Base-by-base conservation (phyloP, 2,797 vertebrate species). In the Gallinago solitaria region DNA sequence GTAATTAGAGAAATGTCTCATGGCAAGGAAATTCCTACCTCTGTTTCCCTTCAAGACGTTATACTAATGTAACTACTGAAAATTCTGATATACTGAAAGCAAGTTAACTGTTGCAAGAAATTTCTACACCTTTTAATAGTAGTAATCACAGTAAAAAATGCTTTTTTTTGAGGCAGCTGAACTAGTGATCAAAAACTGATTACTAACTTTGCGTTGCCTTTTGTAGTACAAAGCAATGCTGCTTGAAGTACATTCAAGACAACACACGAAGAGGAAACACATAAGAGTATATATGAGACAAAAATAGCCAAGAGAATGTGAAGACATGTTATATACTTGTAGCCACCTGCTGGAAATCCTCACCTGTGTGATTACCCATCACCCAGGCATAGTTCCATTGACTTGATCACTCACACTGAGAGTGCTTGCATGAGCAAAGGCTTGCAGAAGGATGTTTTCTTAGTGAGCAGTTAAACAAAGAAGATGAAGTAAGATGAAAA, bases 231-330 rank as follows among this genome's bases (percentile, higher is more conserved):
- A 35, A 87, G 30, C 28, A 87, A 65, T 25, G 39, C 21, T 83
- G 33, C 60, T 43, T 65, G 41, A 73, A 56, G 14, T 25, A 61
- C 43, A 43, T 41, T 65, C 30, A 70, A 32, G 48, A 60, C 12
- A 73, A 64, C 30, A 67, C 32, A 59, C 0, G 0, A 65, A 79
- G 60, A 76, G 68, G 11, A 6, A 51, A 41, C 9, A n/a, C 6
- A 3, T 8, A 69, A 57, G 19, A 69, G 51, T 32, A 47, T 1
- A 13, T 4, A 41, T 9, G 13, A 91, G 60, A 80, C 9, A 70
- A 88, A 89, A 94, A 56, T 2, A 80, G 60, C 10, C 24, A 90
- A 59, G 6, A 2, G 56, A 76, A 63, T 11, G 16, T 39, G 28
- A 67, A 91, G 71, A 65, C 54, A 61, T 2, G 24, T 20, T 68